These are phyloP conservation scores for Marronus borbonicus DNA, from an alignment of 2,888 invertebrate genomes.

Conservation along the genomic window DNA sequence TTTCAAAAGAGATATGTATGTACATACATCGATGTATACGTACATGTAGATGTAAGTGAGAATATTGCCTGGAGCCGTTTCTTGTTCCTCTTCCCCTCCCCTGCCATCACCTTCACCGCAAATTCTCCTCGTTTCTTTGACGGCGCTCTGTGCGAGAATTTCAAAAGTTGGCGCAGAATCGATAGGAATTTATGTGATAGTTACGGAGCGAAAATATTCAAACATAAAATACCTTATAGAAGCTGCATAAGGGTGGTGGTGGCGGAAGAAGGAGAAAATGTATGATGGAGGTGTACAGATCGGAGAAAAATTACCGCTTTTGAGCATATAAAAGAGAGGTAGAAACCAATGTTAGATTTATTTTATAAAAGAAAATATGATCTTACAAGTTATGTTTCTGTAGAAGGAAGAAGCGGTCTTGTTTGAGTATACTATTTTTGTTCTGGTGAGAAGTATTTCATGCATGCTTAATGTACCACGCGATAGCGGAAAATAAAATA, in stretches of 20 bases:
- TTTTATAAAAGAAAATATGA: too few species aligned
- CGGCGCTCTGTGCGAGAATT: constrained; percentile 4
- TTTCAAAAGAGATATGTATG: constrained; percentile 28
- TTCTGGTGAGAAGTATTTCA: too few species aligned
- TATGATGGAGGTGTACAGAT: background rate
- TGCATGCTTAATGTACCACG: too few species aligned
- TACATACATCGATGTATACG: background rate
- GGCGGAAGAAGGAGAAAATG: background rate
- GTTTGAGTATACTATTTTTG: too few species aligned
- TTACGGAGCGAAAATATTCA: constrained; percentile 29
- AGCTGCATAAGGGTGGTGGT: background rate
- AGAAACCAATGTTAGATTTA: too few species aligned
- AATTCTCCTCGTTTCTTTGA: constrained; percentile 12
- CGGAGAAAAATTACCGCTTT: background rate
- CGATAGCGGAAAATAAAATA: too few species aligned
- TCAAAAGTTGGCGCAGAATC: constrained; percentile 23
- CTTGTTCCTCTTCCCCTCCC: background rate
- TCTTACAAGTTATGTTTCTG: too few species aligned
- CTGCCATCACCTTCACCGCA: background rate
- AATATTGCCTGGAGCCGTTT: constrained; percentile 7
- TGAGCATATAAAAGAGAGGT: background rate
- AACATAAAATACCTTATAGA: constrained; percentile 28
- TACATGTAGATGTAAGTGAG: constrained; percentile 3
- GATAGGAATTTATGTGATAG: constrained; percentile 36
- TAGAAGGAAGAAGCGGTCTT: too few species aligned